A percentile compares a stretch with the other conserved stretches of the same genome.
phyloP scores from a whole-genome alignment of 2,113 vertebrate genomes.

The Tiliqua scincoides region DNA sequence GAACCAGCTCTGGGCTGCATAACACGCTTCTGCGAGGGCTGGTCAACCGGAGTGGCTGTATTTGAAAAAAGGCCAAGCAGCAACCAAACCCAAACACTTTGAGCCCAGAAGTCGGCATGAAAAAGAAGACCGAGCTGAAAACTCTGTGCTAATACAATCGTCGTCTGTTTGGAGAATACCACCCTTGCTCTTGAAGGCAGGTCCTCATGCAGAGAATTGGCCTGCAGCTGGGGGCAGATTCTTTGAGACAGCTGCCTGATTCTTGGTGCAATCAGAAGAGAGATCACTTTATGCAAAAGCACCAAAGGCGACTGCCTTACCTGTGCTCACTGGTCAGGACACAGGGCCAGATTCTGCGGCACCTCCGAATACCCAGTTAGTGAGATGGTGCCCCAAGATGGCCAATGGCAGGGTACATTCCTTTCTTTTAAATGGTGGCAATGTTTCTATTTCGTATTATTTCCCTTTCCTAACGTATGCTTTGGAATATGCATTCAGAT shows the following conservation, averaged over 20 bases:
- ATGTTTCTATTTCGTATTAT: conserved; percentile 40
- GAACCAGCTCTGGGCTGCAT: conserved; percentile 50
- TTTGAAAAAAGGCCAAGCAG: conserved; percentile 47
- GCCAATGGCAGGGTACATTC: conserved; percentile 26
- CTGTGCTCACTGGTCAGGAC: conserved; percentile 60
- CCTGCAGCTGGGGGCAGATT: conserved; percentile 36
- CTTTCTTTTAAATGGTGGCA: conserved; percentile 38
- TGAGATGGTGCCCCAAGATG: conserved; percentile 54
- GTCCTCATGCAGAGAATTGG: conserved; percentile 34
- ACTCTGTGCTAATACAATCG: conserved; percentile 52
- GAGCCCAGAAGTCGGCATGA: conserved; percentile 52
- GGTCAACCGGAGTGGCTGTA: conserved; percentile 60
- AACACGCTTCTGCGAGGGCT: conserved; percentile 65
- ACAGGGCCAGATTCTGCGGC: conserved; percentile 59
- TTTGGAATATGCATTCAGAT: conserved; percentile 42
- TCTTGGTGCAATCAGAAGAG: conserved; percentile 43
- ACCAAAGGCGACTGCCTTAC: conserved; percentile 52
- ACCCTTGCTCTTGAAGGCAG: conserved; percentile 33
- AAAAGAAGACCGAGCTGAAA: not conserved
- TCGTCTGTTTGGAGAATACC: conserved; percentile 37
- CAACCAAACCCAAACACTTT: conserved; percentile 2
- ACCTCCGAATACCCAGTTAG: conserved; percentile 60
- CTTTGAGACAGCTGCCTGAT: conserved; percentile 42
- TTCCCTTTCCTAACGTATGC: conserved; percentile 32
- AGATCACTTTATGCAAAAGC: conserved; percentile 64